Percentiles rank a stretch among this genome's conserved stretches.
phyloP scores from a whole-genome alignment of 2,113 vertebrate genomes.

The Phrynosoma platyrhinos region DNA sequence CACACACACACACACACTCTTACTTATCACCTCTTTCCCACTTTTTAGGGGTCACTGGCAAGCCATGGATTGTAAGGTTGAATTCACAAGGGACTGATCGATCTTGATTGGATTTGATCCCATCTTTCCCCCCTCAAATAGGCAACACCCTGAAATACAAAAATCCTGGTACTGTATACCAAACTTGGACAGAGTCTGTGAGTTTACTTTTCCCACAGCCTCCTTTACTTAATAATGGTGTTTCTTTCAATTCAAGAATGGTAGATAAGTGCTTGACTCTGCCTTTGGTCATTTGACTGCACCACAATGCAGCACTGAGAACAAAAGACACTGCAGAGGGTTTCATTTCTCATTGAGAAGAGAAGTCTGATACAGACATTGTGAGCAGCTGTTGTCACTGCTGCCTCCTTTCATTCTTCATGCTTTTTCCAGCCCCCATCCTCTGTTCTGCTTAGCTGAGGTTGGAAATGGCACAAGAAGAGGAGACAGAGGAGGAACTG shows the following conservation, averaged over 20 bases:
- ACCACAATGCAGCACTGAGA: background rate
- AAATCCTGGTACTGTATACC: background rate
- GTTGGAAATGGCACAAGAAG: background rate
- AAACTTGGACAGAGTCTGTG: background rate
- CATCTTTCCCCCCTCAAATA: background rate
- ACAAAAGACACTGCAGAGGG: constrained; percentile 5
- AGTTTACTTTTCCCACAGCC: background rate
- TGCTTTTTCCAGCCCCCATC: background rate
- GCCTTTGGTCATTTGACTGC: accelerated
- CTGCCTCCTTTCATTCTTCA: constrained; percentile 39
- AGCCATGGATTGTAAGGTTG: background rate
- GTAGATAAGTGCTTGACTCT: constrained; percentile 21
- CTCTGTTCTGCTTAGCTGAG: background rate
- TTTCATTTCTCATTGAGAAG: constrained; percentile 33
- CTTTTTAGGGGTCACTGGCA: background rate
- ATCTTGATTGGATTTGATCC: background rate
- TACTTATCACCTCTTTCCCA: background rate
- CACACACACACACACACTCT: background rate
- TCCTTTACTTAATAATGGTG: background rate
- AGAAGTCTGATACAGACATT: constrained; percentile 13
- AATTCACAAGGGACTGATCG: background rate
- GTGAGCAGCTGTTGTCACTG: background rate
- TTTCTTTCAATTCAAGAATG: accelerated
- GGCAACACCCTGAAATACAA: background rate
- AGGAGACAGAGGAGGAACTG: background rate